phyloP scores from a whole-genome alignment of 2,113 vertebrate genomes.

The Nothobranchius furzeri region DNA sequence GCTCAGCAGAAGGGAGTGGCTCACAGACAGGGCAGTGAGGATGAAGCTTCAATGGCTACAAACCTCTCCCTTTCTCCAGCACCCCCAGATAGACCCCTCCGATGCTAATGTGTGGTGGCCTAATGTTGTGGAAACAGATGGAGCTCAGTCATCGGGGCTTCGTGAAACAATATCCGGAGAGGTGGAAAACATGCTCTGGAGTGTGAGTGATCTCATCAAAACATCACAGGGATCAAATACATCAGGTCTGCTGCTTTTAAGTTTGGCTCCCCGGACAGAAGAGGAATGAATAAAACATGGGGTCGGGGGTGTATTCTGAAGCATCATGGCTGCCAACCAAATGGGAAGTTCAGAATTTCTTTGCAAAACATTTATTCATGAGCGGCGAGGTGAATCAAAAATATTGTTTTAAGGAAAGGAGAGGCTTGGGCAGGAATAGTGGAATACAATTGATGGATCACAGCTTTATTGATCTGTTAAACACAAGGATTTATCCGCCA shows the following conservation, averaged over 20 bases:
- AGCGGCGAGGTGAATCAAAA: constrained; percentile 50
- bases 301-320: constrained; percentile 35
- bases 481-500: constrained; percentile 67
- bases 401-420: constrained; percentile 65
- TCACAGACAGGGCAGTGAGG: constrained; percentile 48
- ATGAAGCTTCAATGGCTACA: constrained; percentile 46
- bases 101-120: constrained; percentile 56
- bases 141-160: constrained; percentile 57
- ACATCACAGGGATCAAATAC: constrained; percentile 65
- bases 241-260: constrained; percentile 62
- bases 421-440: constrained; percentile 53
- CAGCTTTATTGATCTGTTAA: constrained; percentile 68
- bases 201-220: constrained; percentile 66
- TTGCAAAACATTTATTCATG: constrained; percentile 75
- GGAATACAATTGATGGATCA: constrained; percentile 72
- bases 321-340: constrained; percentile 64
- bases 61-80: constrained; percentile 36
- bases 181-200: constrained; percentile 54
- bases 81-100: constrained; percentile 39
- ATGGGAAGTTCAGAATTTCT: constrained; percentile 64
- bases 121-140: constrained; percentile 71
- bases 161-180: constrained; percentile 57
- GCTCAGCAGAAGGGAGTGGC: constrained; percentile 55
- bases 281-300: constrained; percentile 70
- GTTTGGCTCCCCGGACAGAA: constrained; percentile 49